Evolutionary conservation across 2,113 vertebrate species (phyloP), one percentile per base, ranked within the genome.

Genomic region (Bubalus kerabau): DNA sequence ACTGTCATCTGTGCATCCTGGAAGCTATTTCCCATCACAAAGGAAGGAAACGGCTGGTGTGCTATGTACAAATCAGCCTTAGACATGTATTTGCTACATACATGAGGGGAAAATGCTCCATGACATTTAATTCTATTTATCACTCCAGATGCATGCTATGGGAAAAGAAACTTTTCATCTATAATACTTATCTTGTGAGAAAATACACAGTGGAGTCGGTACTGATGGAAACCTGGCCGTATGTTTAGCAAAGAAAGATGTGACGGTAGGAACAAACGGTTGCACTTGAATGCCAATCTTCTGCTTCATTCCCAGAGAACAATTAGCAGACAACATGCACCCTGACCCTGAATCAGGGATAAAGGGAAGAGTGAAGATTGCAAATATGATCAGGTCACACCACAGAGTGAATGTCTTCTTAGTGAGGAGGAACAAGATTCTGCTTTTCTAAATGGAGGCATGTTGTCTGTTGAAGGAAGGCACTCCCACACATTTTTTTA

Each of bases 81-180:
- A 88, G 57, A 17, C 36, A 85, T 81, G 17, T 10, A 8, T 56
- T 28, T n/a, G 19, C 21, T 57, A 85, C 60, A 59, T 81, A 17
- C 2, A 40, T 21, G 21, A 86, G 21, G 40, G 36, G 64, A 56
- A 90, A 80, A 26, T 23, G 0, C 19, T 64, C 83, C 40, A 6
- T 54, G 32, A 62, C 7, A 28, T 64, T 81, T 67, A 52, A 83
- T 71, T 94, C 48, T 90, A 36, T 50, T 43, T 89, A 50, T 89
- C 36, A 59, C 32, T 59, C 16, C 71, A 90, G 52, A 87, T 4
- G 32, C 19, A 30, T 64, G 80, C 40, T 81, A 36, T 48, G 21
- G 52, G 32, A 82, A n/a, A 95, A 90, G 81, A 90, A 7, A 80
- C 23, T 76, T 96, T 96, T 97, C 74, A 90, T 88, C 46, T 87